These are phyloP conservation scores for Autographa pulchrina DNA, from an alignment of 2,888 invertebrate genomes.

Conservation along the genomic window DNA sequence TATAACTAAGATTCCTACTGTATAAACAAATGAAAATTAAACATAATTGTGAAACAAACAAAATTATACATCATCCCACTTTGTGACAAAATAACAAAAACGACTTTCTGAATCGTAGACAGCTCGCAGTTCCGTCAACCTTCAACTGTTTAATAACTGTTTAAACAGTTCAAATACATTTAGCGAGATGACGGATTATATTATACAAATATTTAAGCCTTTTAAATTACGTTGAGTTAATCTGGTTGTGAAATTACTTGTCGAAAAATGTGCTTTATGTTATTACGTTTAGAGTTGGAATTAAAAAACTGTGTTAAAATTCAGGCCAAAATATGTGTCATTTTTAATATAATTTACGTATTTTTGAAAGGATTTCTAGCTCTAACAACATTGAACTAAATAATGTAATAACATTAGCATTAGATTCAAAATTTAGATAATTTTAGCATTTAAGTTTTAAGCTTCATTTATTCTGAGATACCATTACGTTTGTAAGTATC, in stretches of 20 bases:
- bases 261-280: background rate
- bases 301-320: background rate
- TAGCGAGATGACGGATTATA: constrained; percentile 21
- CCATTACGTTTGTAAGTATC: too few relatives aligned
- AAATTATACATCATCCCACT: background rate
- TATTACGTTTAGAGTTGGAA: background rate
- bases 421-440: too few relatives aligned
- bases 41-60: too few relatives aligned
- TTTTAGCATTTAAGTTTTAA: too few relatives aligned
- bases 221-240: background rate
- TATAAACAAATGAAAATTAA: too few relatives aligned
- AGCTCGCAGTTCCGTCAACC: constrained; percentile 12
- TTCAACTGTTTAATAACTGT: constrained; percentile 25
- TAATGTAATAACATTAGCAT: too few relatives aligned
- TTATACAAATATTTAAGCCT: background rate
- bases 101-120: constrained; percentile 11
- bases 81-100: background rate
- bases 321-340: background rate
- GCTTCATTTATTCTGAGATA: too few relatives aligned
- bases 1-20: too few relatives aligned
- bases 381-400: background rate
- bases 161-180: constrained; percentile 29
- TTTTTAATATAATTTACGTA: background rate
- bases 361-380: background rate
- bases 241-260: background rate